These are phyloP conservation scores for Macrobrachium rosenbergii DNA, from an alignment of 1,140 invertebrate species.

Conservation along the genomic window DNA sequence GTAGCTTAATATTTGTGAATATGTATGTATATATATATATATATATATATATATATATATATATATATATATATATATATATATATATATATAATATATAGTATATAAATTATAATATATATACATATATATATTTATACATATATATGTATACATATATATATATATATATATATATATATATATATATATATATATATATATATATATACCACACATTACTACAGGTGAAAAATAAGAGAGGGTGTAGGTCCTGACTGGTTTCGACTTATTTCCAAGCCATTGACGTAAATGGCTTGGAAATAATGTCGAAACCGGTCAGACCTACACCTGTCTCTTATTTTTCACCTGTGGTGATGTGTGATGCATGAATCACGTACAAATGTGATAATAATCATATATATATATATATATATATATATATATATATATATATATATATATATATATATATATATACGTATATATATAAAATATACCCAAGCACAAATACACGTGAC, in stretches of 20 bases:
- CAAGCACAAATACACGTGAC: not conserved
- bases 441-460: conserved; percentile 5
- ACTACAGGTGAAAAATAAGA: too few species aligned
- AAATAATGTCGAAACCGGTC: too few species aligned
- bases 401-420: conserved; percentile 1
- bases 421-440: conserved; percentile 1
- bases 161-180: conserved; percentile 6
- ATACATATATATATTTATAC: not conserved
- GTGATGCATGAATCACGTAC: too few species aligned
- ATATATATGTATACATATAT: conserved; percentile 1
- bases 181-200: conserved; percentile 14
- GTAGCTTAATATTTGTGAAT: not conserved
- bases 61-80: conserved; percentile 17
- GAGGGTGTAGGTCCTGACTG: too few species aligned
- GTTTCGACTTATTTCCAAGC: too few species aligned
- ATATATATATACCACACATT: too few species aligned
- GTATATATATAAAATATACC: not conserved
- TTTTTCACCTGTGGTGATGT: too few species aligned
- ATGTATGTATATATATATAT: not conserved
- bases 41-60: conserved; percentile 13
- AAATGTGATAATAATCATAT: too few species aligned
- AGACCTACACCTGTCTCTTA: too few species aligned
- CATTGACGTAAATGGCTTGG: too few species aligned
- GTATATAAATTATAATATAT: not conserved
- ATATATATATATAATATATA: conserved; percentile 11